These are phyloP conservation scores for Euglossa dilemma DNA, from an alignment of 1,140 invertebrate species.

Conservation along the genomic window DNA sequence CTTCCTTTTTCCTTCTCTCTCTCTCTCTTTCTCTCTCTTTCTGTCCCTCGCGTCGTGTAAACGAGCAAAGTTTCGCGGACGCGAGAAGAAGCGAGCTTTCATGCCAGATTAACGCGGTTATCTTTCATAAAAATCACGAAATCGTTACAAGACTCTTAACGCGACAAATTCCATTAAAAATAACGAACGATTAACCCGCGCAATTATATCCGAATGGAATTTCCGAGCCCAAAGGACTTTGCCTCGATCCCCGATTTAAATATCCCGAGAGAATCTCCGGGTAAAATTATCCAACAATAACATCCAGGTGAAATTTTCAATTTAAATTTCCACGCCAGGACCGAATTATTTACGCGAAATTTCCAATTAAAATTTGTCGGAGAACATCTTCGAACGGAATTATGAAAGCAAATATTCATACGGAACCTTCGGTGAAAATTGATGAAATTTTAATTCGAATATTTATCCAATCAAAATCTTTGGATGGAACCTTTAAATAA, in stretches of 20 bases:
- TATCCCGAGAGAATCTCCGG: too few species aligned
- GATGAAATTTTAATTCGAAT: too few species aligned
- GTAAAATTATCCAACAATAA: too few species aligned
- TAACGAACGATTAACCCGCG: too few species aligned
- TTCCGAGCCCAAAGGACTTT: neutral
- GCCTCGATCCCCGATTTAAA: too few species aligned
- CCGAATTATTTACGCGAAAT: too few species aligned
- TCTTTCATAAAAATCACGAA: neutral
- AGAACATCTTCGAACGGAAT: too few species aligned
- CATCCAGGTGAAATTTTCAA: too few species aligned
- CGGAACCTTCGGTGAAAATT: too few species aligned
- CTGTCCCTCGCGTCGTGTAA: neutral
- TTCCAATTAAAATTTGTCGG: too few species aligned
- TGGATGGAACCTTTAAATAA: neutral
- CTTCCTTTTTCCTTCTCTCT: neutral
- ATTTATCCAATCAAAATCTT: neutral
- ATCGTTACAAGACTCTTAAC: neutral
- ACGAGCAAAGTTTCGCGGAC: slow-evolving; percentile 2
- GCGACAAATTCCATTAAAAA: neutral
- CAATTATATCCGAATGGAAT: neutral
- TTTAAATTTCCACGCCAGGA: too few species aligned
- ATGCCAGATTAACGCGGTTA: slow-evolving; percentile 5
- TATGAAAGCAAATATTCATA: too few species aligned
- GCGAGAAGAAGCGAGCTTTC: neutral
- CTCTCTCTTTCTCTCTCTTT: neutral